Percentiles rank a stretch among this genome's conserved stretches.
Evolutionary conservation across 1,140 invertebrate genomes (phyloP).

Genomic region (Drosophila busckii): DNA sequence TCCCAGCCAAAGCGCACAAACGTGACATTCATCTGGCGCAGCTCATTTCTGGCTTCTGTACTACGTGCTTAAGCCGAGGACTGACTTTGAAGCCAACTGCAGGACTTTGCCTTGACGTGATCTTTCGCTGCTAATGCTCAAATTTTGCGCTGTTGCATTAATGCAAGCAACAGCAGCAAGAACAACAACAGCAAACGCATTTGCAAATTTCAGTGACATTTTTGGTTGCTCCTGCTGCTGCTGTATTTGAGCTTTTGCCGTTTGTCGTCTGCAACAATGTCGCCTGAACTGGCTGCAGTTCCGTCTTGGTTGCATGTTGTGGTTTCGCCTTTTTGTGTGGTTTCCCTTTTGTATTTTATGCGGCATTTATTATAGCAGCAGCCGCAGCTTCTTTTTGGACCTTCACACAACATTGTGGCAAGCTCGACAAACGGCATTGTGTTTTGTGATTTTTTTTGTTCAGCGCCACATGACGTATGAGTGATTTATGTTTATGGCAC

Average conservation of each 20-base stretch:
- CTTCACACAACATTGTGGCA: slow-evolving; percentile 47
- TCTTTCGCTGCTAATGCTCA: slow-evolving; percentile 39
- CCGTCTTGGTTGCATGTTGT: slow-evolving; percentile 2
- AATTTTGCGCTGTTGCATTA: slow-evolving; percentile 35
- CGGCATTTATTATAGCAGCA: slow-evolving; percentile 47
- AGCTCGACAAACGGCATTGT: slow-evolving; percentile 48
- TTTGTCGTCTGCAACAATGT: slow-evolving; percentile 39
- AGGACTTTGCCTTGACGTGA: background rate
- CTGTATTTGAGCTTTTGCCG: slow-evolving; percentile 6
- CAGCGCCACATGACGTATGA: slow-evolving; percentile 66
- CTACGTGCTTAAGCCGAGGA: slow-evolving; percentile 22
- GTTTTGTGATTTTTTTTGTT: slow-evolving; percentile 42
- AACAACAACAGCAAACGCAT: slow-evolving; percentile 31
- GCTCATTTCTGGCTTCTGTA: background rate
- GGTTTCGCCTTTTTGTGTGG: slow-evolving; percentile 34
- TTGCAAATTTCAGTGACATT: slow-evolving; percentile 45
- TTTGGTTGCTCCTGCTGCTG: slow-evolving; percentile 18
- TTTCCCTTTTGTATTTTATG: slow-evolving; percentile 52
- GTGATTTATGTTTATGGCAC: slow-evolving; percentile 56
- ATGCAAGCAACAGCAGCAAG: slow-evolving; percentile 17
- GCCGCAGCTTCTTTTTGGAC: background rate
- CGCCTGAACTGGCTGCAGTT: slow-evolving; percentile 8
- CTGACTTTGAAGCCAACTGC: slow-evolving; percentile 22
- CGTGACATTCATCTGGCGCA: slow-evolving; percentile 50
- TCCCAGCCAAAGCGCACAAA: slow-evolving; percentile 21